Evolutionary conservation across 2,797 vertebrate genomes (phyloP).

Genomic region (Enoplosus armatus): DNA sequence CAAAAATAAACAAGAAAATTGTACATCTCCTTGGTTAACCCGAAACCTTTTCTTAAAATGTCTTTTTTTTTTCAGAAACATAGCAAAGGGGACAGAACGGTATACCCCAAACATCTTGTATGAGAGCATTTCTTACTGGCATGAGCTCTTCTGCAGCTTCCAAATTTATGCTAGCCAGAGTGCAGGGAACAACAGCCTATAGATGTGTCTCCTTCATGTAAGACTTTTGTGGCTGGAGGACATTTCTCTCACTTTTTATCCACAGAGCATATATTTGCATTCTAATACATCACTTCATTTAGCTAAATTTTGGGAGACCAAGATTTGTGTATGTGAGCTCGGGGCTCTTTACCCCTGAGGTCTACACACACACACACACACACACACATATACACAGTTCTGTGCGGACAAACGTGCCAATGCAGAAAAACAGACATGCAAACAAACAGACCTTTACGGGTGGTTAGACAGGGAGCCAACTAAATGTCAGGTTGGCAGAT

Average conservation of each 20-base stretch:
- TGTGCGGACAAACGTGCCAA: slow-evolving; percentile 20
- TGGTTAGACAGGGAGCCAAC: slow-evolving; percentile 55
- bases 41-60: too few species aligned
- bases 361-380: slow-evolving; percentile 9
- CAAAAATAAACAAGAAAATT: too few species aligned
- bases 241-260: slow-evolving; percentile 43
- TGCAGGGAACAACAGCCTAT: slow-evolving; percentile 15
- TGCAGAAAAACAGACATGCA: slow-evolving; percentile 52
- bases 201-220: slow-evolving; percentile 42
- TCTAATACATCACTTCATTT: slow-evolving; percentile 48
- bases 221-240: slow-evolving; percentile 45
- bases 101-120: too few species aligned
- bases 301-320: slow-evolving; percentile 33
- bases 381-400: slow-evolving; percentile 1
- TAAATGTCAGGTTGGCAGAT: slow-evolving; percentile 80
- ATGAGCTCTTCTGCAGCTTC: slow-evolving; percentile 17
- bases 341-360: slow-evolving; percentile 21
- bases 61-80: too few species aligned
- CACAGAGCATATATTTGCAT: slow-evolving; percentile 60
- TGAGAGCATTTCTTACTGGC: neutral
- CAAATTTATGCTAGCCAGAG: slow-evolving; percentile 27
- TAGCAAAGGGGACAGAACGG: too few species aligned
- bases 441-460: slow-evolving; percentile 69
- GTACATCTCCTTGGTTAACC: too few species aligned
- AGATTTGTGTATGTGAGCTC: slow-evolving; percentile 37